phyloP scores from a whole-genome alignment of 2,888 invertebrate species.

The Drosophila atripex region DNA sequence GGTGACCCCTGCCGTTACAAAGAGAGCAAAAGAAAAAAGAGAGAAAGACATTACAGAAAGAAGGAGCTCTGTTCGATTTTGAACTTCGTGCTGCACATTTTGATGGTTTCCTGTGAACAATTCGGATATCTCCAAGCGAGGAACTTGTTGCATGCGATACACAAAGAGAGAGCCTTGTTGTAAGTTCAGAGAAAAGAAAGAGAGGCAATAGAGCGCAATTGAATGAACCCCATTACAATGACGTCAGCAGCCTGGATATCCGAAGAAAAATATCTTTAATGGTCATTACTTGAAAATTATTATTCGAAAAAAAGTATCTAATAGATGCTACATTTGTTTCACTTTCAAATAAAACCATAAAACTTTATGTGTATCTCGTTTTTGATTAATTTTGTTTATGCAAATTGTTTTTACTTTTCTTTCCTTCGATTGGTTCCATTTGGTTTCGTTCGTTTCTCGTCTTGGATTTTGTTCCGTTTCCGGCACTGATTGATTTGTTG shows the following conservation, averaged over 20 bases:
- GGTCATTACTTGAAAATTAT: too few species aligned
- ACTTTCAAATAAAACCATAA: not conserved
- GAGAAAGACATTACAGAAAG: constrained; percentile 11
- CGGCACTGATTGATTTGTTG: constrained; percentile 35
- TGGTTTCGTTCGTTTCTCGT: constrained; percentile 9
- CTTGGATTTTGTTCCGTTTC: constrained; percentile 26
- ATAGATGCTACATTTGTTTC: not conserved
- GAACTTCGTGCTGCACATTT: constrained; percentile 63
- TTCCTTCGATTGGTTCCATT: constrained; percentile 36
- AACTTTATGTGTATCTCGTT: not conserved
- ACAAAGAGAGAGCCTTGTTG: constrained; percentile 1
- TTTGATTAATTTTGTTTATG: constrained; percentile 15
- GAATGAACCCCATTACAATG: constrained; percentile 15
- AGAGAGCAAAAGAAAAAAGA: constrained; percentile 13
- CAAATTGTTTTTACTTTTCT: constrained; percentile 30
- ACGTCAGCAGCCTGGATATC: constrained; percentile 3
- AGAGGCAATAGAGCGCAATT: constrained; percentile 4
- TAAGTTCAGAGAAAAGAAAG: not conserved
- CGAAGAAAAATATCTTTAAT: not conserved
- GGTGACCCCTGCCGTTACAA: constrained; percentile 4
- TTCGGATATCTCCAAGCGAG: constrained; percentile 76
- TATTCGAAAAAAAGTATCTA: not conserved
- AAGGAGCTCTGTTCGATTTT: constrained; percentile 52
- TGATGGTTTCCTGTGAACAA: constrained; percentile 80
- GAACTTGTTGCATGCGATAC: constrained; percentile 78